Evolutionary conservation across 2,797 vertebrate species (phyloP).

Genomic region (Fundulus diaphanus): DNA sequence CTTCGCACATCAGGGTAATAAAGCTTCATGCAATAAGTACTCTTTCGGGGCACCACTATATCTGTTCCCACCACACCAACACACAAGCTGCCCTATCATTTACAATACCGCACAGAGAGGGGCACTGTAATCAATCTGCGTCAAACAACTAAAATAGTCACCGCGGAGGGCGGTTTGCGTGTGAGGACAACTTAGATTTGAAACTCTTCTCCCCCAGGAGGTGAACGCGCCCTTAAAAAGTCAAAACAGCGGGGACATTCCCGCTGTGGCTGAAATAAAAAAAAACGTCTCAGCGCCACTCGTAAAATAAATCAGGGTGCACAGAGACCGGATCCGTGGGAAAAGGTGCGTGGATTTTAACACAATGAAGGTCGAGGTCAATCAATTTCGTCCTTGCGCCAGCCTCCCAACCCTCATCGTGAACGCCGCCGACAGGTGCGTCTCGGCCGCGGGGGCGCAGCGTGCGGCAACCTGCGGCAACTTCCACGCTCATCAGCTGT

Average conservation of each 20-base stretch:
- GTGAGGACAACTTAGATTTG: slow-evolving; percentile 56
- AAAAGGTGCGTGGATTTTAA: neutral
- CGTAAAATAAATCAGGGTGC: neutral
- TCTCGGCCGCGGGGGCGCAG: slow-evolving; percentile 13
- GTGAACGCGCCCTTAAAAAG: slow-evolving; percentile 27
- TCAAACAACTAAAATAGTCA: slow-evolving; percentile 82
- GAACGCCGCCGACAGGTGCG: slow-evolving; percentile 74
- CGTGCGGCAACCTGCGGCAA: slow-evolving; percentile 55
- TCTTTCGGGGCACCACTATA: slow-evolving; percentile 25
- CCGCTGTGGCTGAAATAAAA: neutral
- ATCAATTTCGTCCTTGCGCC: slow-evolving; percentile 60
- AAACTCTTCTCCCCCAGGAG: slow-evolving; percentile 47
- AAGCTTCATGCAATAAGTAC: slow-evolving; percentile 30
- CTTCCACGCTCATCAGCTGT: slow-evolving; percentile 22
- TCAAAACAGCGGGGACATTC: slow-evolving; percentile 43
- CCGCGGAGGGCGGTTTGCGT: slow-evolving; percentile 45
- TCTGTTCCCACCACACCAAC: slow-evolving; percentile 56
- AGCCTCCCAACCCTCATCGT: slow-evolving; percentile 50
- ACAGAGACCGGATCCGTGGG: neutral
- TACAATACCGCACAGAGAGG: slow-evolving; percentile 64
- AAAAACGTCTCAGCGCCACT: slow-evolving; percentile 3
- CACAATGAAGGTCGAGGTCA: slow-evolving; percentile 1
- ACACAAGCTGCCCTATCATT: slow-evolving; percentile 74
- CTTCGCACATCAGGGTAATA: slow-evolving; percentile 43
- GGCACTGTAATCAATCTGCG: slow-evolving; percentile 70